Evolutionary conservation across 2,113 vertebrate genomes (phyloP), one percentile per base, ranked within the genome.

Genomic region (Gobio gobio): DNA sequence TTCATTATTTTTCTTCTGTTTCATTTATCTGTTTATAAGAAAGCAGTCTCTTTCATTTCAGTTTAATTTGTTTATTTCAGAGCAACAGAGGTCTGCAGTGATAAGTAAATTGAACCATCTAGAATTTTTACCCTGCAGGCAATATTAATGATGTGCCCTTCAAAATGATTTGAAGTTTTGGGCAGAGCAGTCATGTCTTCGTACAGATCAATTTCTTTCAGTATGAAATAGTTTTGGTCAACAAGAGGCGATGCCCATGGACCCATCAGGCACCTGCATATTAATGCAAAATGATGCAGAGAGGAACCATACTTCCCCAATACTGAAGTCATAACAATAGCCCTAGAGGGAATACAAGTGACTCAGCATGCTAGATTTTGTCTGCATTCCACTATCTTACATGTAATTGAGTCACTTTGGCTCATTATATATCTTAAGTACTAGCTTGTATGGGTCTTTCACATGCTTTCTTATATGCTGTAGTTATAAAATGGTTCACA

Each of bases 91-190:
- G 16, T 29, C 33, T 29, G 22, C 6, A 14, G 70, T 63, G 74
- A 68, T 84, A 36, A 75, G 58, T 83, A 59, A 77, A 83, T n/a
- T 20, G 56, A 22, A 56, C 49, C 76, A 59, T 58, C 14, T 26
- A n/a, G 22, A 84, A 43, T 66, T 20, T 77, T 20, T 1, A 10
- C 22, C 59, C 59, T 29, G 33, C 22, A 40, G 29, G 75, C 45
- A 77, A 45, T 26, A 22, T 64, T 29, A 84, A 77, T 40, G 22
- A 68, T 22, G 74, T 66, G 83, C 86, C 76, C 78, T 84, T 87
- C 58, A 87, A n/a, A 84, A 83, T 84, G 68, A 84, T 75, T 78
- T 58, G 47, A 84, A 75, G 77, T 66, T 24, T 51, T 78, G 61
- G 54, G 47, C 61, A 43, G 29, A 84, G 61, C 61, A 78, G 49